phyloP scores from a whole-genome alignment of 2,888 invertebrate genomes.

The Phalera bucephala region DNA sequence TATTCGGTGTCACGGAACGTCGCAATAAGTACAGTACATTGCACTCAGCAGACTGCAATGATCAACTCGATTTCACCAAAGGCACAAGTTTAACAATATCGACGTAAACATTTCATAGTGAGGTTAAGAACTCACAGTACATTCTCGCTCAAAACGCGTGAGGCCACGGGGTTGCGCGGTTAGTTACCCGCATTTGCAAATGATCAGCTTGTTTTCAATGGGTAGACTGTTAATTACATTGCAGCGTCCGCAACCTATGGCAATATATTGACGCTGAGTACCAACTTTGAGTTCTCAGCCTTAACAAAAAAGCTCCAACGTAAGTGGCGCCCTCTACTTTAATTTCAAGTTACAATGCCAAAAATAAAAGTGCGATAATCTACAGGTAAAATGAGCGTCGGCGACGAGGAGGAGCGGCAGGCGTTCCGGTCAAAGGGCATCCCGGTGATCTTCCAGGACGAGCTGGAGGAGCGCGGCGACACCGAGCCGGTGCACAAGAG shows the following conservation, averaged over 20 bases:
- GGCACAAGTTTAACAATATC: not conserved
- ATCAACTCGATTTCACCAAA: not conserved
- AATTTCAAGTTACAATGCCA: not conserved
- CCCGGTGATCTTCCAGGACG: conserved; percentile 98
- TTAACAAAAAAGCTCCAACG: not conserved
- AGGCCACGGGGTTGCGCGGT: too few species aligned
- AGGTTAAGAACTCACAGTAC: too few species aligned
- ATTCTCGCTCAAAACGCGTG: too few species aligned
- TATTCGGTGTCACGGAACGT: not conserved
- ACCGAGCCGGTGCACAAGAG: conserved; percentile 94
- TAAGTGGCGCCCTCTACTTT: not conserved
- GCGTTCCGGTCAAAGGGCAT: conserved; percentile 93
- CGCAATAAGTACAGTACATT: not conserved
- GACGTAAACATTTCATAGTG: not conserved
- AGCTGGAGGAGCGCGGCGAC: conserved; percentile 96
- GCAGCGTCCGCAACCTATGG: too few species aligned
- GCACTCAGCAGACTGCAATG: not conserved
- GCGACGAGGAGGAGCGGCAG: conserved; percentile 91
- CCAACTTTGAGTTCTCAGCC: too few species aligned
- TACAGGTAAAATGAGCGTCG: conserved; percentile 87
- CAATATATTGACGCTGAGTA: too few species aligned
- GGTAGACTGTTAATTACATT: too few species aligned
- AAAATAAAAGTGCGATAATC: conserved; percentile 8
- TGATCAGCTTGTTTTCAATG: too few species aligned
- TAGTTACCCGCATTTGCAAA: too few species aligned